Evolutionary conservation across 2,113 vertebrate species (phyloP).

Genomic region (Gobio gobio): DNA sequence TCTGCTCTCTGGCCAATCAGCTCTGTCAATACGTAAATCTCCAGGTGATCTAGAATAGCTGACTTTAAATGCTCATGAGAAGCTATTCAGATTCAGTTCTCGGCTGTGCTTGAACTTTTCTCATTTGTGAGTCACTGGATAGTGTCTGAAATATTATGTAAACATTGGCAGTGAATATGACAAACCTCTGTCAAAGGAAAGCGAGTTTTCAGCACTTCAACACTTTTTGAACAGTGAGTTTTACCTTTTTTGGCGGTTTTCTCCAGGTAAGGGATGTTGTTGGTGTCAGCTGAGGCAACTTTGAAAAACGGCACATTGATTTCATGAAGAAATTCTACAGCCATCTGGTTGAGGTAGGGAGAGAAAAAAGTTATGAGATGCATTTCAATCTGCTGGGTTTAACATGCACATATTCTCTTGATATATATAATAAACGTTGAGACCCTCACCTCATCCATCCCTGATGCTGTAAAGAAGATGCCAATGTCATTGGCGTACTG

Average conservation of each 20-base stretch:
- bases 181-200: no score
- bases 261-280: slow-evolving; percentile 94
- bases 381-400: not conserved
- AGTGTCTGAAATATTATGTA: not conserved
- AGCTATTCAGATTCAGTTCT: not conserved
- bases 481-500: slow-evolving; percentile 86
- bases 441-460: slow-evolving; percentile 91
- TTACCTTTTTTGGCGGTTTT: slow-evolving; percentile 93
- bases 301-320: slow-evolving; percentile 94
- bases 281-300: slow-evolving; percentile 95
- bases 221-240: not conserved
- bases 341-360: slow-evolving; percentile 78
- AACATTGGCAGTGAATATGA: not conserved
- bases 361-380: not conserved
- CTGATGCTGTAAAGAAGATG: slow-evolving; percentile 95
- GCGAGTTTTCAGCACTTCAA: not conserved
- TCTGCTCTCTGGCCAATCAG: not conserved
- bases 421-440: not conserved
- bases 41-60: not conserved
- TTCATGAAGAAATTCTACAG: slow-evolving; percentile 92
- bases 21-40: rapidly evolving
- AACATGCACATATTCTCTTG: not conserved
- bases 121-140: not conserved
- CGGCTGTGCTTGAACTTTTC: not conserved
- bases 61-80: not conserved